phyloP scores from a whole-genome alignment of 2,113 vertebrate genomes.

The Xerus inauris region DNA sequence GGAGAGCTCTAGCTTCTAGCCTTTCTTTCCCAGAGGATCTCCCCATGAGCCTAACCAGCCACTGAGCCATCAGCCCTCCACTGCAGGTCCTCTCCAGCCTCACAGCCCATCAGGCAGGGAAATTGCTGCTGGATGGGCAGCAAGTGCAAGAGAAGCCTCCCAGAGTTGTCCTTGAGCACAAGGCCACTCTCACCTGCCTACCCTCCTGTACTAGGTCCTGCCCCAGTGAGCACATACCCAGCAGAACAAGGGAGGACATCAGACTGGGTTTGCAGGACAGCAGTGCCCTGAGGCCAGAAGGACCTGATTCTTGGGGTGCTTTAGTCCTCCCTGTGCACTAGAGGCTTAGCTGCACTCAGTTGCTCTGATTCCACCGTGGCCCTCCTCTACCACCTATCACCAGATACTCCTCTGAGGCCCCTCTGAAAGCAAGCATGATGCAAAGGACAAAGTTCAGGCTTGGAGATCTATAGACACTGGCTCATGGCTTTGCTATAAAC shows the following conservation, averaged over 20 bases:
- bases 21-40: not conserved
- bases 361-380: not conserved
- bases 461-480: not conserved
- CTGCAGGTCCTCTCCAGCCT: not conserved
- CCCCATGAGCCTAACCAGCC: not conserved
- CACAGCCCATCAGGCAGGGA: not conserved
- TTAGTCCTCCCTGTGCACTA: not conserved
- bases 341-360: not conserved
- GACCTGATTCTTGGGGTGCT: not conserved
- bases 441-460: not conserved
- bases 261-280: not conserved
- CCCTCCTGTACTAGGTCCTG: not conserved
- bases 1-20: not conserved
- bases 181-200: not conserved
- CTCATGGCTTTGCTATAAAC: not conserved
- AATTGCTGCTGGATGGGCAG: not conserved
- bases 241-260: not conserved
- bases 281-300: not conserved
- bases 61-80: not conserved
- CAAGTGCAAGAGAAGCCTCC: not conserved
- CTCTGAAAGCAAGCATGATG: not conserved
- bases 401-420: not conserved
- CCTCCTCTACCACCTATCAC: not conserved
- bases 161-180: not conserved
- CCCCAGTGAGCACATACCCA: not conserved